Evolutionary conservation across 1,140 invertebrate species (phyloP), one percentile per base, ranked within the genome.

Genomic region (Neuroterus valhalla): DNA sequence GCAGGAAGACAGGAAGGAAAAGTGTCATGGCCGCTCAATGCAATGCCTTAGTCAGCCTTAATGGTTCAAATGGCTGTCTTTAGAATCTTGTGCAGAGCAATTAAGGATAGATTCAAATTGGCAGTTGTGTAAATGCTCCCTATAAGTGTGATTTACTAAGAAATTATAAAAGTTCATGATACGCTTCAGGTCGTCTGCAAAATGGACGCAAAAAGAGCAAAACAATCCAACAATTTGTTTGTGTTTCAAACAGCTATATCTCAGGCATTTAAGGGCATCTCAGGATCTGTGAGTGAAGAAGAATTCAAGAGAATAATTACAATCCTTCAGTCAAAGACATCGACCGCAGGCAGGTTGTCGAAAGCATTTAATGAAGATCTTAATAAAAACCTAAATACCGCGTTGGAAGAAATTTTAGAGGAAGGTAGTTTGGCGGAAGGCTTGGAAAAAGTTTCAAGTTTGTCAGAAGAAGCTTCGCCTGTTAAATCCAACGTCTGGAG

Each of bases 261-360:
- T 12, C 17, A 55, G 23, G 50, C 19, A 23, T 55, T 55, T 55
- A 55, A 55, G 14, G 14, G 50, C 21, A 55, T 55, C 23, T 23
- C 50, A 55, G 50, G 23, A 21, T 23, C 21, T 55, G 50, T 55
- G 1, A 55, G 84, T 11, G 62, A 80, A 26, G 78, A 82, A 4
- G 74, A 74, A 5, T 87, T 87, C 15, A 23, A 43, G 3, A 48
- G 82, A 10, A 81, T 73, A 11, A 67, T 85, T 3, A 76, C 74
- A 5, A 75, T 80, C 21, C 50, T 86, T 8, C 80, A 82, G 12
- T 66, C 70, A 1, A 81, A 81, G 3, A 75, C 78, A 8, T 69
- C 21, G 0, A 17, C 38, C 8, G 66, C 48, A 0, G 21, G 26
- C 2, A 85, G 85, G 26, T 31, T 87, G 6, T 50, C 85, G n/a